Base-by-base conservation (phyloP, 2,113 vertebrate genomes). In the Pteruthius melanotis region DNA sequence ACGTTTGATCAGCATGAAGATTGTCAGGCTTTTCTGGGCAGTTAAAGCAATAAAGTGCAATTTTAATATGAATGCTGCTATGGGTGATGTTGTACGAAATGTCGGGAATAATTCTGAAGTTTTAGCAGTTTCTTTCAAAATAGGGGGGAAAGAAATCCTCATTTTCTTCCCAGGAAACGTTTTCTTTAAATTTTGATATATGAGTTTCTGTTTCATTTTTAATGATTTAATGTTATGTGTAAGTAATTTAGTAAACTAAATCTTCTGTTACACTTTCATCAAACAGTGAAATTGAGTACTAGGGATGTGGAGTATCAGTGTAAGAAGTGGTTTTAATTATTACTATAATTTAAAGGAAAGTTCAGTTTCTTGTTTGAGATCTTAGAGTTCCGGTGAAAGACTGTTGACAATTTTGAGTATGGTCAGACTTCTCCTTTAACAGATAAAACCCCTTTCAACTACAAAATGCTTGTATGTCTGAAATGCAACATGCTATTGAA, bases 121-220 rank as follows among this genome's bases (percentile, higher is more conserved):
- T 66, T 31, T 59, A 63, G 33, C 24, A 66, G 9, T 35, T 84
- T 56, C 40, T 78, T 80, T 45, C 8, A 44, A 72, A 61, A 60
- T 15, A 22, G 42, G 3, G 4, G 3, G 1, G 3, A 2, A 4
- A 10, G 6, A 17, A 31, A 2, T 28, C 4, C 15, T 63, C 0
- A 7, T 74, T 89, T 83, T 75, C 10, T 54, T 83, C 18, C 24
- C 31, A 71, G 20, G 21, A 86, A 37, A n/a, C 9, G n/a, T 61
- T 56, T 78, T 13, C 22, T 61, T 61, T 65, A 24, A 15, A 22
- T 30, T 63, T 63, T 44, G 3, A 30, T 66, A 39, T 37, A 27
- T 47, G 10, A 70, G 5, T 54, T 85, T 80, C 12, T 13, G 2
- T 57, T 17, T 83, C 69, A 42, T 47, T 81, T 87, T 45, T 44